phyloP scores from a whole-genome alignment of 2,888 invertebrate genomes.

The Tenthredo mesomela region DNA sequence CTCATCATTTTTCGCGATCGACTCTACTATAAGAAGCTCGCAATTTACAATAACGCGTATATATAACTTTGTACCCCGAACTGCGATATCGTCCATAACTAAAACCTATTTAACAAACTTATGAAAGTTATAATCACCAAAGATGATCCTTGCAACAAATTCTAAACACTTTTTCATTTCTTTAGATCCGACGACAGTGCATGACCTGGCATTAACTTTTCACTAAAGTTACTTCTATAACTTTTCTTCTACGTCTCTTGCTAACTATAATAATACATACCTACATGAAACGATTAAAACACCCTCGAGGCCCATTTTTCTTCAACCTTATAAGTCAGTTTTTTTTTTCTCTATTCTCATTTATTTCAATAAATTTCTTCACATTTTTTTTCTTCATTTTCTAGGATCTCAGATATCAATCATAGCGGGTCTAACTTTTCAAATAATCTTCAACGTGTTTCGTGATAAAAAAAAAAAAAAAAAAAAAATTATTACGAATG shows the following conservation, averaged over 20 bases:
- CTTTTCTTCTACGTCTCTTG: not conserved
- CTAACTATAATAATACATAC: too few relatives aligned
- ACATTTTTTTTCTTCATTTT: not conserved
- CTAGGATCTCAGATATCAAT: not conserved
- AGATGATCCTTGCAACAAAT: conserved; percentile 24
- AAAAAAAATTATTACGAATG: not conserved
- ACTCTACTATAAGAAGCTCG: not conserved
- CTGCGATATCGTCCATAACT: not conserved
- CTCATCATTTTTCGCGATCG: conserved; percentile 25
- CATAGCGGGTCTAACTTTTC: not conserved
- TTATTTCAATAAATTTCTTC: not conserved
- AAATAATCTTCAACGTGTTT: not conserved
- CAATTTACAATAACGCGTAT: not conserved
- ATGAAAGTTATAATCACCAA: conserved; percentile 22
- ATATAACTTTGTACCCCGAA: conserved; percentile 5
- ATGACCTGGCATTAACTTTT: conserved; percentile 29
- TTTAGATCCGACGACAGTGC: conserved; percentile 12
- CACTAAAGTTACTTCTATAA: not conserved
- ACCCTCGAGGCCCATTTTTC: conserved; percentile 18
- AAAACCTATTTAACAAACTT: conserved; percentile 24
- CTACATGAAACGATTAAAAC: conserved; percentile 20
- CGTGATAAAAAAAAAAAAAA: too few relatives aligned
- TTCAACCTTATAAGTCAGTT: not conserved
- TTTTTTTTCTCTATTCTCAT: conserved; percentile 14
- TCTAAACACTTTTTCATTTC: not conserved